Evolutionary conservation across 1,140 invertebrate species (phyloP).

Genomic region (Drosophila leontia): DNA sequence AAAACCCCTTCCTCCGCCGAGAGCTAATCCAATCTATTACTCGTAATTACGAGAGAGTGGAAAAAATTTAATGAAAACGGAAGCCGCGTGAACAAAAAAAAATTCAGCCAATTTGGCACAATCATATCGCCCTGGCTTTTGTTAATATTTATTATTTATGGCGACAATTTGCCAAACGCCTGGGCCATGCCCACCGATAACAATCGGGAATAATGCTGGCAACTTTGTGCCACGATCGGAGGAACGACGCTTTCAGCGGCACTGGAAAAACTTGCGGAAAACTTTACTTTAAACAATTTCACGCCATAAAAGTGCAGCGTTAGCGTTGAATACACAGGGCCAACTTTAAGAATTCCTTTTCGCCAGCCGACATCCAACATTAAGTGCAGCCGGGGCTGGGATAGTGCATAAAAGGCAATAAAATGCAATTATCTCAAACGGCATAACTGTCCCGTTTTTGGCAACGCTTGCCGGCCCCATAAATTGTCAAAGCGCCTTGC

Average conservation of each 20-base stretch:
- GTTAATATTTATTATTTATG: slow-evolving; percentile 57
- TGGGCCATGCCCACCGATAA: slow-evolving; percentile 28
- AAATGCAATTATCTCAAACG: slow-evolving; percentile 81
- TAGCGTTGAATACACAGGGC: slow-evolving; percentile 40
- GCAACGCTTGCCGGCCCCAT: slow-evolving; percentile 74
- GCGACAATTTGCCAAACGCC: slow-evolving; percentile 58
- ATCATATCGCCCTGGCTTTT: slow-evolving; percentile 39
- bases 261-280: slow-evolving; percentile 24
- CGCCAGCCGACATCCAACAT: slow-evolving; percentile 47
- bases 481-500: slow-evolving; percentile 64
- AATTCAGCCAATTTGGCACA: slow-evolving; percentile 35
- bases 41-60: slow-evolving; percentile 7
- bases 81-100: slow-evolving; percentile 6
- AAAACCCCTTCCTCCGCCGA: background rate
- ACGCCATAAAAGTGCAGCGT: slow-evolving; percentile 69
- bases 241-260: slow-evolving; percentile 22
- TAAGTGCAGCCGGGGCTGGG: slow-evolving; percentile 60
- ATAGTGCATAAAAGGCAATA: slow-evolving; percentile 78
- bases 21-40: slow-evolving; percentile 44
- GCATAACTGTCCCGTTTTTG: slow-evolving; percentile 78
- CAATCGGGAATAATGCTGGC: slow-evolving; percentile 16
- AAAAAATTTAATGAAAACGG: slow-evolving; percentile 27
- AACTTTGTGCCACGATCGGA: slow-evolving; percentile 52
- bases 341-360: slow-evolving; percentile 69
- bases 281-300: slow-evolving; percentile 69